Base-by-base conservation (phyloP, 1,140 invertebrate species). In the Cyclina sinensis region DNA sequence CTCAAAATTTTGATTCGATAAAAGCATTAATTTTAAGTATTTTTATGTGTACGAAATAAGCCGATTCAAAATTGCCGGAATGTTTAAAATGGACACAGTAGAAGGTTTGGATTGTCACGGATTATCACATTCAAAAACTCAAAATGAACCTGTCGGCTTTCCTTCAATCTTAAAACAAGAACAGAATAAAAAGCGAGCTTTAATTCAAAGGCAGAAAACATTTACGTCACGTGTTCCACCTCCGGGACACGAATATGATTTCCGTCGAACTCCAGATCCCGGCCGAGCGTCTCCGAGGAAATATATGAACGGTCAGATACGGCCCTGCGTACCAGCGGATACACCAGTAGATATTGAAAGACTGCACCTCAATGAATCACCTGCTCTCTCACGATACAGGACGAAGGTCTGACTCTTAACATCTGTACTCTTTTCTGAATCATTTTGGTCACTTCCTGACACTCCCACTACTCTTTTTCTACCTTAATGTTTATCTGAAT, bases 161-260 rank as follows among this genome's bases (percentile, higher is more conserved):
- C 74, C 74, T 21, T 78, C 74, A 21, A 78, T 78, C 21, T 51
- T 11, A 1, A 48, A 35, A 35, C 24, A 78, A 16, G 74, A 78
- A 4, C 74, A 78, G 48, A 78, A n/a, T 51, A 78, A 78, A 35
- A 54, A 78, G 27, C 24, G 74, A 9, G 27, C 35, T 5, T 78
- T 78, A 3, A 24, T 78, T 4, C 46, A 48, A 46, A 51, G 74
- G 35, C 54, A 32, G 16, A 78, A 78, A 78, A 54, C 74, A 32
- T 78, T 78, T 54, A 16, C 74, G 1, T 24, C 12, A 14, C 74
- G 74, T 51, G 79, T 81, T 35, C 79, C 79, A 11, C 24, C 79
- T 16, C 27, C 79, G 0, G 79, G 79, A 24, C 79, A 65, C 24
- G 79, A 81, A 32, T 81, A 81, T 62, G 79, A 81, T 35, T 81